Base-by-base conservation (phyloP, 2,888 invertebrate genomes). In the Phymatocera aterrima region DNA sequence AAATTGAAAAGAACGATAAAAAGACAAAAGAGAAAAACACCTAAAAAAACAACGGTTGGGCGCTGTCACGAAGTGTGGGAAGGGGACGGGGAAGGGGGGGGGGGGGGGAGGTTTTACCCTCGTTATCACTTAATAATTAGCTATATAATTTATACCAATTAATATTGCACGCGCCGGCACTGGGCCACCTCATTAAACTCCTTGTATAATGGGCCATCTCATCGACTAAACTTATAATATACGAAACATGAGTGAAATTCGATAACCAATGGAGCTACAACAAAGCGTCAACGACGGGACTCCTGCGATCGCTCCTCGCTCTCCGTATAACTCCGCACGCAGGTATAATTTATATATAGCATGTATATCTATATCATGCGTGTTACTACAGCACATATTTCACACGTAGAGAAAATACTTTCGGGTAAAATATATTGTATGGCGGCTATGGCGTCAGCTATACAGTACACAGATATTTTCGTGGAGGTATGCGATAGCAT, bases 101-200 rank as follows among this genome's bases (percentile, higher is more conserved):
- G n/a, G n/a, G n/a, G n/a, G n/a, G n/a, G n/a, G n/a, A n/a, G n/a
- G n/a, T n/a, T n/a, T 54, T 37, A 51, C 40, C 75, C 77, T 82
- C 80, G 81, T 81, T 82, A 83, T 80, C 79, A 81, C 81, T 81
- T 81, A 77, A n/a, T n/a, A n/a, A 81, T 82, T 79, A 78, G 79
- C 81, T 84, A 83, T n/a, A n/a, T 82, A 82, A 43, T 77, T 84
- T 84, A 85, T 81, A 80, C 86, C 89, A 89, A 83, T 84, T 86
- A 87, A 89, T 90, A 90, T 90, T 90, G 90, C 90, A 90, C 90
- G 85, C 87, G 85, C 90, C 90, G 90, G 90, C 90, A 88, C 87
- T 84, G 84, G 84, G 79, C 81, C 82, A 84, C 82, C 81, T 75
- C 57, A 10, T 31, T 51, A 75, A n/a, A 75, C 75, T 75, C 60